phyloP scores from a whole-genome alignment of 2,888 invertebrate species.

The Heliothis peltigera region DNA sequence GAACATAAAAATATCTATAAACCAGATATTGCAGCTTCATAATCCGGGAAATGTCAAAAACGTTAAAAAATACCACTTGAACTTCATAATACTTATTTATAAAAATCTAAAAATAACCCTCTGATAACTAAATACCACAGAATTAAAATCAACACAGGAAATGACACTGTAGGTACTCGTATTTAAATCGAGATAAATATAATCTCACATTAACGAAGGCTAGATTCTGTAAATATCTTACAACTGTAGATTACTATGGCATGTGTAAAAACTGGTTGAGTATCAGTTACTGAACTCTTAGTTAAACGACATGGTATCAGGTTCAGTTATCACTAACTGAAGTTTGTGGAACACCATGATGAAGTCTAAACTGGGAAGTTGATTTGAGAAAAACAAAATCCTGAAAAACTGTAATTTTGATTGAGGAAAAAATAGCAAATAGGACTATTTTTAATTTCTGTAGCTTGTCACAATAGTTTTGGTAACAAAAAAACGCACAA shows the following conservation, averaged over 20 bases:
- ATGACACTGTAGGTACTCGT: neutral
- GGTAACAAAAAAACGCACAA: no score
- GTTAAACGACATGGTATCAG: constrained; percentile 7
- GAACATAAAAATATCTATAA: no score
- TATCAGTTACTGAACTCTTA: constrained; percentile 17
- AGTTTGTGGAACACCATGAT: constrained; percentile 8
- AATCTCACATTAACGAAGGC: constrained; percentile 13
- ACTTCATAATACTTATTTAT: no score
- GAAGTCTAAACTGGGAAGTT: neutral
- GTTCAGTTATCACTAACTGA: neutral
- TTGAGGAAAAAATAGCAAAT: no score
- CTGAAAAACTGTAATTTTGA: no score
- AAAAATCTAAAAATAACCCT: neutral
- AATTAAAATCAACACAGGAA: constrained; percentile 14
- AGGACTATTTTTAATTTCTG: no score
- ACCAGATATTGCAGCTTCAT: no score
- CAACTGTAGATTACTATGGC: constrained; percentile 6
- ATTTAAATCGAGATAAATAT: constrained; percentile 14
- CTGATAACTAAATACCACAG: constrained; percentile 3
- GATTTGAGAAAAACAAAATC: neutral
- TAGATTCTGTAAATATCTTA: constrained; percentile 29
- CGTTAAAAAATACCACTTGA: no score
- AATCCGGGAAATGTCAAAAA: no score
- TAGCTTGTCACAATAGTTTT: no score
- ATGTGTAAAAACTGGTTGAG: constrained; percentile 8